Base-by-base conservation (phyloP, 1,140 invertebrate species). In the Pollicipes pollicipes region DNA sequence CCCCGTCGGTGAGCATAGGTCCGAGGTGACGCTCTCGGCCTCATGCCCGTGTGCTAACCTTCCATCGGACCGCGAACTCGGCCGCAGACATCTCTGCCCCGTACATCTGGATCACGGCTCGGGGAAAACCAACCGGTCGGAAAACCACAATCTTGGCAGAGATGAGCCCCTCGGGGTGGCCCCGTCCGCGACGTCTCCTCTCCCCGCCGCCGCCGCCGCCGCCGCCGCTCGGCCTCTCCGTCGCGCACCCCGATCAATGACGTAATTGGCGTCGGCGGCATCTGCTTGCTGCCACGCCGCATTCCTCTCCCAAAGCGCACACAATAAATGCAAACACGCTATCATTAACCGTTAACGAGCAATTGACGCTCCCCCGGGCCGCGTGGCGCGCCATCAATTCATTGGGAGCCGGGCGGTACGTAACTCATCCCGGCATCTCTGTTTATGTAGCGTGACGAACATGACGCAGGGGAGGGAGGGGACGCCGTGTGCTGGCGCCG, bases 311-410 rank as follows among this genome's bases (percentile, higher is more conserved):
- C 13, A 21, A 21, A 10, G 21, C 10, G 45, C 45, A 58, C 45
- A 58, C 45, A 58, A 58, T 24, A 24, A 58, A 58, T 58, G 45
- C 45, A 58, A 58, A 58, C 45, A 58, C 45, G 45, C 45, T 58
- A 58, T 58, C 45, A 58, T 58, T 58, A 58, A 58, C 45, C 45
- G 45, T 58, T 58, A 58, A 58, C 45, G 45, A 58, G 45, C 45
- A 58, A 58, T 58, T 58, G 45, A 58, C 45, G 45, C 21, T 58
- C 45, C 45, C 45, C n/a, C 45, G 45, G 13, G 21, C 13, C 6
- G 45, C 13, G 24, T 21, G 45, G 45, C 45, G 45, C 24, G 45
- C 45, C 45, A 58, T 58, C 45, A 58, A 58, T 58, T 58, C 45
- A 58, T 58, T 58, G 13, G 45, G 45, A 58, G 24, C 13, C 45